phyloP scores from a whole-genome alignment of 2,113 vertebrate genomes.

The Pholis gunnellus region DNA sequence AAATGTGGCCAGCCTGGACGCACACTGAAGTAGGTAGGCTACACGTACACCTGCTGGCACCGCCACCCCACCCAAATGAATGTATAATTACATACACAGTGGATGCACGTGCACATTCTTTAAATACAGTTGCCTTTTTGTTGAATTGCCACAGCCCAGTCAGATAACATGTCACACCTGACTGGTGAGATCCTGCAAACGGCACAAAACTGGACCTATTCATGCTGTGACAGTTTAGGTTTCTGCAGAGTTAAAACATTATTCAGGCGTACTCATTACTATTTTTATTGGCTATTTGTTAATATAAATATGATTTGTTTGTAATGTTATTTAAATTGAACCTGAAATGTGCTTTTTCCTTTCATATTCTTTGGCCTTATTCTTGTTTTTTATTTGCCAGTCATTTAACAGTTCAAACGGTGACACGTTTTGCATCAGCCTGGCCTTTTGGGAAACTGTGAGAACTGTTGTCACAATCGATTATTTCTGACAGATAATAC shows the following conservation, averaged over 20 bases:
- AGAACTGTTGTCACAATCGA: slow-evolving; percentile 24
- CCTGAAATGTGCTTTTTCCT: neutral
- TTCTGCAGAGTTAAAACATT: neutral
- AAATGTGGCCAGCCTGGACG: neutral
- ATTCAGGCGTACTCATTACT: neutral
- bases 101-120: neutral
- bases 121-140: neutral
- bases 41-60: neutral
- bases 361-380: neutral
- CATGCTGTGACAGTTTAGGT: too few relatives aligned
- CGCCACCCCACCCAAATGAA: neutral
- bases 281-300: neutral
- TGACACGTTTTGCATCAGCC: neutral
- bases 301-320: neutral
- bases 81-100: neutral
- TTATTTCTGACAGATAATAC: slow-evolving; percentile 37
- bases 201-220: neutral
- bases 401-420: neutral
- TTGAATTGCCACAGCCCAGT: neutral
- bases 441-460: slow-evolving; percentile 30
- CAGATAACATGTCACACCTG: neutral
- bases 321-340: neutral
- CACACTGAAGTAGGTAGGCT: neutral
- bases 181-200: neutral
- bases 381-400: neutral